phyloP scores from a whole-genome alignment of 2,888 invertebrate genomes.

The Brachypterus glaber region DNA sequence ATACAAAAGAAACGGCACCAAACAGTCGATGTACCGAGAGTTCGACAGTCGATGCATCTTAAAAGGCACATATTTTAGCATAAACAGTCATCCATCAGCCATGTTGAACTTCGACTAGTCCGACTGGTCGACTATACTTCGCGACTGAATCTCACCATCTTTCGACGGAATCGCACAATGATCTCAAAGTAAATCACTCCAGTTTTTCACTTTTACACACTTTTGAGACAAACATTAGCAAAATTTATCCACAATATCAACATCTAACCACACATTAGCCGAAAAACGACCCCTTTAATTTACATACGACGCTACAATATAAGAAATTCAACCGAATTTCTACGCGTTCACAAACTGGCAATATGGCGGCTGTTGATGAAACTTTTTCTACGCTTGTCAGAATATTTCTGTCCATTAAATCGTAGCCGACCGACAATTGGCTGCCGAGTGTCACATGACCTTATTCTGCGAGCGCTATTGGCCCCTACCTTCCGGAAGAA shows the following conservation, averaged over 20 bases:
- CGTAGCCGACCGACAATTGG: constrained; percentile 40
- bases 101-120: constrained; percentile 65
- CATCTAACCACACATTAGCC: constrained; percentile 35
- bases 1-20: constrained; percentile 40
- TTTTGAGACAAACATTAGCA: constrained; percentile 39
- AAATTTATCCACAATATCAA: constrained; percentile 34
- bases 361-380: constrained; percentile 94
- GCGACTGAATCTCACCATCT: constrained; percentile 62
- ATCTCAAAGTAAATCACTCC: constrained; percentile 57
- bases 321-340: constrained; percentile 65
- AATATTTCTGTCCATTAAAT: constrained; percentile 52
- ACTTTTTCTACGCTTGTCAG: constrained; percentile 94
- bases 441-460: constrained; percentile 42
- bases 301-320: constrained; percentile 50
- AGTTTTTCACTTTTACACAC: constrained; percentile 49
- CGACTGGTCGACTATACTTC: constrained; percentile 50
- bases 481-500: constrained; percentile 37
- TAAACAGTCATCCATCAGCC: constrained; percentile 67
- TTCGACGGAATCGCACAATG: constrained; percentile 64
- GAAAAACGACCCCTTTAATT: constrained; percentile 38
- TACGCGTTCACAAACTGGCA: constrained; percentile 71
- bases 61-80: constrained; percentile 66
- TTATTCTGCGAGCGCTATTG: constrained; percentile 34
- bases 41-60: constrained; percentile 62
- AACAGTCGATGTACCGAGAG: constrained; percentile 58